Evolutionary conservation across 2,113 vertebrate species (phyloP).

Genomic region (Megaleporinus macrocephalus): DNA sequence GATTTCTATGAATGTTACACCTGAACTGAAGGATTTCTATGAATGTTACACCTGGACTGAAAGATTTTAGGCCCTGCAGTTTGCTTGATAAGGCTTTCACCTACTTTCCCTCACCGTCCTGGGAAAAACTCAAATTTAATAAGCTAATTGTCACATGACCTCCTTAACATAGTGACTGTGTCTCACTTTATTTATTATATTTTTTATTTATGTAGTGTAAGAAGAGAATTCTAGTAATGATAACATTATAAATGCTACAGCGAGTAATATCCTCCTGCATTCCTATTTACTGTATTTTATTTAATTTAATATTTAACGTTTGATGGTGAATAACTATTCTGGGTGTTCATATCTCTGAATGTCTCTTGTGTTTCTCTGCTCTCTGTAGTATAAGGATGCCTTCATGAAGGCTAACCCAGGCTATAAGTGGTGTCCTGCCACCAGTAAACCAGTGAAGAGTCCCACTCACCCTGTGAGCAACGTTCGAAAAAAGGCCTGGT

Average conservation of each 20-base stretch:
- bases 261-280: no score
- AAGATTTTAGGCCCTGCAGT: no score
- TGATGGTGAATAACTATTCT: neutral
- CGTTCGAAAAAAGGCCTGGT: constrained; percentile 91
- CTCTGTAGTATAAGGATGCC: constrained; percentile 93
- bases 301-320: neutral
- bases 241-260: no score
- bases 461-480: constrained; percentile 82
- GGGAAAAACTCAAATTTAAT: neutral
- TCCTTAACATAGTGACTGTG: neutral
- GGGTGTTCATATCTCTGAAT: neutral
- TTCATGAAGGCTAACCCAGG: constrained; percentile 99
- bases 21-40: no score
- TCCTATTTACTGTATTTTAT: no score
- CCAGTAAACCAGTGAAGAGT: constrained; percentile 94
- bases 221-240: no score
- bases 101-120: neutral
- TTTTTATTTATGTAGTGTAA: neutral
- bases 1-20: no score
- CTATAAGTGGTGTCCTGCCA: constrained; percentile 98
- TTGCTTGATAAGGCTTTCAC: neutral
- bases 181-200: neutral
- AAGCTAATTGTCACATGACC: neutral
- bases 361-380: constrained; percentile 12
- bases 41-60: no score